phyloP scores from a whole-genome alignment of 2,113 vertebrate species.

The Carassius gibelio region DNA sequence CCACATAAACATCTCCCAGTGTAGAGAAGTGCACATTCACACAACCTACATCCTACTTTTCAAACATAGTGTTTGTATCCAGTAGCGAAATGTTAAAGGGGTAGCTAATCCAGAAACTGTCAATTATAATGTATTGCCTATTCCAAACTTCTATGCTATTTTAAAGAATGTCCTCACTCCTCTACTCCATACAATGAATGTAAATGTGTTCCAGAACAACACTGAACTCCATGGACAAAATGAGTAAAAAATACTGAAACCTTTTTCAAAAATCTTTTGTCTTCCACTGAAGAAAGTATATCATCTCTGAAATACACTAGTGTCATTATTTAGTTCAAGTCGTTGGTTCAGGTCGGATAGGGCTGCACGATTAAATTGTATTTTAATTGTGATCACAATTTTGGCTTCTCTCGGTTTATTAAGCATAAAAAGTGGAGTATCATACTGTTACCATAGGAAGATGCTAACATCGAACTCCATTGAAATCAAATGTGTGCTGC shows the following conservation, averaged over 20 bases:
- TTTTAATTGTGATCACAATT: too few species aligned
- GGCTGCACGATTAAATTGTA: too few species aligned
- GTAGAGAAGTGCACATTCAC: not conserved
- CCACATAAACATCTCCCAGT: not conserved
- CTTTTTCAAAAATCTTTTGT: not conserved
- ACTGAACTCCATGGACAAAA: not conserved
- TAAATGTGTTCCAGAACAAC: not conserved
- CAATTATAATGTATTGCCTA: not conserved
- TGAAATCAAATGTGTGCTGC: not conserved
- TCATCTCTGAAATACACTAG: too few species aligned
- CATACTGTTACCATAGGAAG: too few species aligned
- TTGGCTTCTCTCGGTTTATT: too few species aligned
- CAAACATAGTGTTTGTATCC: not conserved
- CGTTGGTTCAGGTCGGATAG: too few species aligned
- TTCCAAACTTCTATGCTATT: not conserved
- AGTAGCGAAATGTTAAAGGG: not conserved
- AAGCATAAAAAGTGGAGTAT: too few species aligned
- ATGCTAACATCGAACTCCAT: not conserved
- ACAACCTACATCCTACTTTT: not conserved
- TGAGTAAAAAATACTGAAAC: not conserved
- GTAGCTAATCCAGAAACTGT: not conserved
- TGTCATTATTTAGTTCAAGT: too few species aligned
- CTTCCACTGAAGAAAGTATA: not conserved
- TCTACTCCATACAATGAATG: not conserved
- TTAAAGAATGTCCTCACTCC: too few species aligned